phyloP scores from a whole-genome alignment of 2,113 vertebrate genomes.

The Peromyscus californicus region DNA sequence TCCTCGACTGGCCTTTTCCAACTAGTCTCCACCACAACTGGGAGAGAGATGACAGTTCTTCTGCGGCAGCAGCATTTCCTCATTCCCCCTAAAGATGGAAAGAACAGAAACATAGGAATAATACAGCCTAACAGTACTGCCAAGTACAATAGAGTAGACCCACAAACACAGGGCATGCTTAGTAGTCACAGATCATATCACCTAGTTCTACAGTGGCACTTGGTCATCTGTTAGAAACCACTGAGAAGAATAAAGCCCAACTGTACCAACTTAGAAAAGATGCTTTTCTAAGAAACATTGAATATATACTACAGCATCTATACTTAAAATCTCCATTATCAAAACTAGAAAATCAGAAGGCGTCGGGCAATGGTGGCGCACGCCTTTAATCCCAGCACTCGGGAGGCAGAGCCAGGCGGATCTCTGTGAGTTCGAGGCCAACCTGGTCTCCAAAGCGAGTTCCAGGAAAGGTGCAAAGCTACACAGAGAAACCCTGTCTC shows the following conservation, averaged over 20 bases:
- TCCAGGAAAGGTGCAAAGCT: no score
- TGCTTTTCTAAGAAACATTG: neutral
- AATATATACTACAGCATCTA: neutral
- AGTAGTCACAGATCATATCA: neutral
- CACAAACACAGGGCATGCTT: neutral
- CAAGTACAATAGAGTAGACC: neutral
- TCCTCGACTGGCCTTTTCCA: neutral
- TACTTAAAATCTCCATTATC: neutral
- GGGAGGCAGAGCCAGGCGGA: no score
- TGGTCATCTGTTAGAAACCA: neutral
- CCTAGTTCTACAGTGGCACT: neutral
- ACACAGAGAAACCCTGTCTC: no score
- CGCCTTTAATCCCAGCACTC: no score
- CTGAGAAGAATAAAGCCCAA: neutral
- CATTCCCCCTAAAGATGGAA: neutral
- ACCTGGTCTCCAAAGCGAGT: no score
- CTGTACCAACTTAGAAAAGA: neutral
- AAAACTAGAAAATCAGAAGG: neutral
- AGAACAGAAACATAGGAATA: neutral
- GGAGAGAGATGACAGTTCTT: neutral
- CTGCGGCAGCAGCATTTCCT: neutral
- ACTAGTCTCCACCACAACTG: neutral
- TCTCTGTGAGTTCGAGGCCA: no score
- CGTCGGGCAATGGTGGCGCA: no score
- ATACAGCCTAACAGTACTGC: no score